These are phyloP conservation scores for Ramazzottius varieornatus DNA, from an alignment of 2,888 invertebrate species.

Conservation along the genomic window DNA sequence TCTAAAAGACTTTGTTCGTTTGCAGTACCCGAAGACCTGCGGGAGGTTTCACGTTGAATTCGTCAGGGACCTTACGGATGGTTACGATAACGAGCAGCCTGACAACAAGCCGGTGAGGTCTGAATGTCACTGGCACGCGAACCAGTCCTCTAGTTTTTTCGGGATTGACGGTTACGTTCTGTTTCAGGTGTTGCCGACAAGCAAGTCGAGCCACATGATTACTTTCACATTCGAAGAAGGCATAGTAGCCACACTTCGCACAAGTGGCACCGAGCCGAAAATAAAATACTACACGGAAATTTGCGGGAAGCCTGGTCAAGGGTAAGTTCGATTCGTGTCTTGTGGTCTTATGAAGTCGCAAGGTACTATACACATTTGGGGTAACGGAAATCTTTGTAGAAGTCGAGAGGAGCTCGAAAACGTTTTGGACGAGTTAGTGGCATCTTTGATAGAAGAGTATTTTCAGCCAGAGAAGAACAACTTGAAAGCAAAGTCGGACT, in stretches of 20 bases:
- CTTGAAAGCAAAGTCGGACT: conserved; percentile 26
- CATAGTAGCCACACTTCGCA: conserved; percentile 57
- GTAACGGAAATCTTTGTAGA: conserved; percentile 25
- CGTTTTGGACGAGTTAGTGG: conserved; percentile 43
- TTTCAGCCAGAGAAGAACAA: conserved; percentile 46
- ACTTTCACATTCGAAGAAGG: conserved; percentile 70
- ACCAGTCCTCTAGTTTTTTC: no score
- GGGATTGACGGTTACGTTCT: no score
- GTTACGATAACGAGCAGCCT: conserved; percentile 43
- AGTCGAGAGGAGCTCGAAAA: conserved; percentile 35
- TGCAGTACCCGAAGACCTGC: conserved; percentile 26
- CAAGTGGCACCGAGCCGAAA: conserved; percentile 96
- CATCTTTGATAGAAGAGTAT: conserved; percentile 47
- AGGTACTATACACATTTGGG: neutral
- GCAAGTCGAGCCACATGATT: conserved; percentile 51
- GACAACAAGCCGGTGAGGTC: conserved; percentile 39
- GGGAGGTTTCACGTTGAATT: conserved; percentile 30
- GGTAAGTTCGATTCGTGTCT: conserved; percentile 30
- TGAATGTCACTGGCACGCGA: conserved; percentile 12
- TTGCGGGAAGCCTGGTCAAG: conserved; percentile 37
- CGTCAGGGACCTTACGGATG: conserved; percentile 66
- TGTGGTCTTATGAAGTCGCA: neutral
- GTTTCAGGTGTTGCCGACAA: conserved; percentile 25
- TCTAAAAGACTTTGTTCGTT: conserved; percentile 12
- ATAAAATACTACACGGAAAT: conserved; percentile 92